Base-by-base conservation (phyloP, 2,113 vertebrate genomes). In the Nycticryphes semicollaris region DNA sequence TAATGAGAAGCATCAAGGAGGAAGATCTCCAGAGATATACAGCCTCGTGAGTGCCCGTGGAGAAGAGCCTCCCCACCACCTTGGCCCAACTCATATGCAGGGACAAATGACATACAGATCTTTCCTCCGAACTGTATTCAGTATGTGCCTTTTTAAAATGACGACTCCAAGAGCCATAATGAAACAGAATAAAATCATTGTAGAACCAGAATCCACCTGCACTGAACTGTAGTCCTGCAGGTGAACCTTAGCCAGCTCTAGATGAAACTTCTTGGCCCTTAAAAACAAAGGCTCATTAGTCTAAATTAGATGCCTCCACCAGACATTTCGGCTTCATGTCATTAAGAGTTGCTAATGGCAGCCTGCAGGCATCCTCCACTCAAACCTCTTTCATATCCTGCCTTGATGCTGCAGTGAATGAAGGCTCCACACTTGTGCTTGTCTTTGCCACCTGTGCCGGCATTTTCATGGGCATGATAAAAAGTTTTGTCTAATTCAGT, bases 141-240 rank as follows among this genome's bases (percentile, higher is more conserved):
- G 31, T 7, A 25, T n/a, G 19, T 41, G 35, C 9, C 22, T 37
- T 72, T 43, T 51, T 9, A 67, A 73, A 87, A 78, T 7, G 25
- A 43, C 2, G 7, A 18, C 77, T 89, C 27, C 30, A 74, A 74
- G 56, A 78, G 28, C 33, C 39, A 15, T 33, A 50, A 74, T 15
- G 12, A 39, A 84, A 84, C 9, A 30, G 43, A 41, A 64, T 35
- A 25, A 62, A 85, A 73, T 54, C 27, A 57, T 19, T 39, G 31
- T 25, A 16, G 53, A 45, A 98, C 97, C 98, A 96, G 98, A 97
- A 96, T 98, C 98, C 54, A 98, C 98, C 97, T 98, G 98, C 82
- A 98, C 94, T 33, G 98, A 97, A 37, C 39, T 8, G 92, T 95
- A 8, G 93, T 90, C 94, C 97, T 98, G 96, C 97, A 98, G 17